Evolutionary conservation across 2,888 invertebrate species (phyloP).

Genomic region (Pseudococcus viburni): DNA sequence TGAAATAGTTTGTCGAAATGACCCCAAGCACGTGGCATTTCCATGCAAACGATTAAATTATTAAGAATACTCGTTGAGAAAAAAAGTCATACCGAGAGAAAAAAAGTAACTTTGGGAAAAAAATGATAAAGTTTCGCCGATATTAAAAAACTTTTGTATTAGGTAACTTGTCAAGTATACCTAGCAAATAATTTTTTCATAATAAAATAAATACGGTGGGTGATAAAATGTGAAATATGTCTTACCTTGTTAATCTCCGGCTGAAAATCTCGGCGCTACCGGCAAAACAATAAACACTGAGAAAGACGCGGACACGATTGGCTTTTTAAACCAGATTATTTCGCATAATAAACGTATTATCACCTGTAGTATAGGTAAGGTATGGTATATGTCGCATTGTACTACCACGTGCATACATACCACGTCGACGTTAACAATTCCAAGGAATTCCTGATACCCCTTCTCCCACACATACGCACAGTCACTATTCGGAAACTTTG

Average conservation of each 20-base stretch:
- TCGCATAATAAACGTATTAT: constrained; percentile 48
- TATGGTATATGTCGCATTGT: constrained; percentile 47
- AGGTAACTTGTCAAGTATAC: constrained; percentile 24
- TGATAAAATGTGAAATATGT: constrained; percentile 51
- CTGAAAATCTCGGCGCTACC: constrained; percentile 46
- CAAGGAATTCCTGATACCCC: constrained; percentile 63
- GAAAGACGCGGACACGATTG: not conserved
- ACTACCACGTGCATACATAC: constrained; percentile 40
- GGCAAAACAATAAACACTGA: constrained; percentile 66
- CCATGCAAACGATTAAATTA: constrained; percentile 12
- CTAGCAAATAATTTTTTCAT: constrained; percentile 40
- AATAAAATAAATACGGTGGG: constrained; percentile 43
- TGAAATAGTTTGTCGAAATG: not conserved
- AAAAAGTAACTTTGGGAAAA: not conserved
- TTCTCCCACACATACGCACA: constrained; percentile 1
- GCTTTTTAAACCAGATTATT: constrained; percentile 61
- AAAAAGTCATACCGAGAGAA: not conserved
- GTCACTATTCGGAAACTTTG: not conserved
- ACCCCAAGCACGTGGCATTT: constrained; percentile 20
- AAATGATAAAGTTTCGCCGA: not conserved
- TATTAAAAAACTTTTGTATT: constrained; percentile 33
- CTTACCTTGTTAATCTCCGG: constrained; percentile 61
- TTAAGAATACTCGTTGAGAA: not conserved
- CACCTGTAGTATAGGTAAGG: constrained; percentile 49
- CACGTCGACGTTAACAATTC: constrained; percentile 31